Percentiles rank a stretch among this genome's conserved stretches.
Evolutionary conservation across 2,888 invertebrate species (phyloP).

Genomic region (Vanessa cardui): DNA sequence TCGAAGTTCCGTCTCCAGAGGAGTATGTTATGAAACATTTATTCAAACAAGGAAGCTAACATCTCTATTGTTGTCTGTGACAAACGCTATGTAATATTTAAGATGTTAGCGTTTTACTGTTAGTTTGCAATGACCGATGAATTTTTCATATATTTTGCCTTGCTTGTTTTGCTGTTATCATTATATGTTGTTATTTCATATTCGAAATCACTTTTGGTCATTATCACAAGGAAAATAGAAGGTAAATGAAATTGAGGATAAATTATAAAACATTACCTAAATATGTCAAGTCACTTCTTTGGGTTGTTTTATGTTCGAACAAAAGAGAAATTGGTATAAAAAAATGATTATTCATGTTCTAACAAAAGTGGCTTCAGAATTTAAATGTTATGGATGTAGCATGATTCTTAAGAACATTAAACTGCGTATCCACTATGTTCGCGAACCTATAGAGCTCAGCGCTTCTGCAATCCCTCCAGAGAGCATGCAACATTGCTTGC

Average conservation of each 20-base stretch:
- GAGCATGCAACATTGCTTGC: too few relatives aligned
- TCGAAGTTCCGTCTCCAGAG: constrained; percentile 20
- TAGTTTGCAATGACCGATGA: not conserved
- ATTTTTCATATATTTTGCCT: constrained; percentile 4
- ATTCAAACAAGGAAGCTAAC: not conserved
- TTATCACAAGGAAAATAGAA: not conserved
- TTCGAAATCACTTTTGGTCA: constrained; percentile 7
- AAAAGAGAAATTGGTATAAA: not conserved
- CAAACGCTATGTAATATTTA: not conserved
- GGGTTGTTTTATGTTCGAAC: not conserved
- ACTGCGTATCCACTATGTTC: too few relatives aligned
- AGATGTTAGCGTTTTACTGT: not conserved
- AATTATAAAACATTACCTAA: not conserved
- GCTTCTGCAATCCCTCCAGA: too few relatives aligned
- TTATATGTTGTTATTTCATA: not conserved
- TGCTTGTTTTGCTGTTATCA: constrained; percentile 6
- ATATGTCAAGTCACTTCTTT: too few relatives aligned
- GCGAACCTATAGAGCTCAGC: too few relatives aligned
- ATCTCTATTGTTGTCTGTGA: not conserved
- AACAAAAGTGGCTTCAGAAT: constrained; percentile 6
- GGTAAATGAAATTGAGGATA: too few relatives aligned
- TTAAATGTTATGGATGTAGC: constrained; percentile 10
- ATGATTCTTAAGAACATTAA: constrained; percentile 1
- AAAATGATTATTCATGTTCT: not conserved
- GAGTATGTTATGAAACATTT: constrained; percentile 8